Evolutionary conservation across 2,888 invertebrate species (phyloP).

Genomic region (Cabera pusaria): DNA sequence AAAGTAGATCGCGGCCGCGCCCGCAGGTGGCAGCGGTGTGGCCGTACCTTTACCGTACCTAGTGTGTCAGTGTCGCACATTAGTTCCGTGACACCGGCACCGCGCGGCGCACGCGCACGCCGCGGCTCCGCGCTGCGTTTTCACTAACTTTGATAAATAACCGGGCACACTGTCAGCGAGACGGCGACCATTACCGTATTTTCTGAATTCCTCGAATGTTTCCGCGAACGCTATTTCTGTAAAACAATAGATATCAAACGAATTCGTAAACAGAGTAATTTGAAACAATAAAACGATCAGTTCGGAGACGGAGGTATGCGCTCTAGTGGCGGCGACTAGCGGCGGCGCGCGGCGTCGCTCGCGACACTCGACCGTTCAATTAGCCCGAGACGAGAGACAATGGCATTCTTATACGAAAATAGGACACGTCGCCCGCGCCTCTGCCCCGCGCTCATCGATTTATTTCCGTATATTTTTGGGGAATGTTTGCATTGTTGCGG

Average conservation of each 20-base stretch:
- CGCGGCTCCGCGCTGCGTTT: not conserved
- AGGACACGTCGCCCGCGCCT: conserved; percentile 8
- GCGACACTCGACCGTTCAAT: conserved; percentile 21
- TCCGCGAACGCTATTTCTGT: conserved; percentile 8
- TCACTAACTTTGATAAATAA: too few species aligned
- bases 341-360: conserved; percentile 1
- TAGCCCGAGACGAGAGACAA: conserved; percentile 31
- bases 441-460: conserved; percentile 7
- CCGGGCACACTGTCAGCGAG: conserved; percentile 4
- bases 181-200: too few species aligned
- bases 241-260: conserved; percentile 10
- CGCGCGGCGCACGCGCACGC: not conserved
- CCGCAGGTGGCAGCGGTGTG: too few species aligned
- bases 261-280: conserved; percentile 12
- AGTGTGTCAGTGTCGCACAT: too few species aligned
- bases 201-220: conserved; percentile 3
- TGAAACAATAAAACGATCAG: conserved; percentile 6
- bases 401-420: conserved; percentile 31
- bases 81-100: not conserved
- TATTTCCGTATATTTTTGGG: conserved; percentile 24
- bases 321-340: not conserved
- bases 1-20: too few species aligned
- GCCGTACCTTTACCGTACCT: too few species aligned
- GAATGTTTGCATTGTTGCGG: conserved; percentile 28
- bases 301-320: conserved; percentile 6